Evolutionary conservation across 1,140 invertebrate species (phyloP), one percentile per base, ranked within the genome.

Genomic region (Melitaea cinxia): DNA sequence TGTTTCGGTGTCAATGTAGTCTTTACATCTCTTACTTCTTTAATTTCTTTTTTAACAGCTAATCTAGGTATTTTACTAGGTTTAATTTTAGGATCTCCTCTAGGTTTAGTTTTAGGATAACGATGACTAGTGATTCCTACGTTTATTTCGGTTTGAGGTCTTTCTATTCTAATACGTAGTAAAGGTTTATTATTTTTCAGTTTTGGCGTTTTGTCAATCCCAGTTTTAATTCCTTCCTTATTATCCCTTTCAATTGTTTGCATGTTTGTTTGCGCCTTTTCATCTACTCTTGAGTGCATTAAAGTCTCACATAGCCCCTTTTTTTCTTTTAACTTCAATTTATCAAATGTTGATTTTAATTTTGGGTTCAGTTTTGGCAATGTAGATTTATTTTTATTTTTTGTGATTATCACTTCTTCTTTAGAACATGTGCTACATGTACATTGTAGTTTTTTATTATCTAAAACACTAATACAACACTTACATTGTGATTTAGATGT

Each of bases 51-150:
- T 59, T 47, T 61, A 47, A 35, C 30, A 30, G 30, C 56, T 47
- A 59, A 60, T 60, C 71, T 77, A 14, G 83, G 83, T 56, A 84
- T 86, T 63, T 70, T 84, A 55, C 83, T 83, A 1, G 74, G 74
- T 57, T 68, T 77, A 7, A 5, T 49, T 47, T 30, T 47, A 15
- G 35, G 19, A 23, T 68, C n/a, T n/a, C n/a, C n/a, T n/a, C 83
- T 83, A 1, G 74, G 74, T 57, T 68, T 77, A 7, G 5, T 49
- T 47, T 30, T 47, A 15, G 35, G 19, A 23, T 68, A 39, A 57
- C 50, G 39, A n/a, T n/a, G n/a, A n/a, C 49, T 67, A 28, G 45
- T 55, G 21, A 80, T 68, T 37, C 69, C 73, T 4, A 76, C 56
- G 35, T 60, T 65, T 37, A 78, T 75, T 33, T 76, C 75, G 12